phyloP scores from a whole-genome alignment of 1,140 invertebrate genomes.

The Lepidotrigona ventralis region DNA sequence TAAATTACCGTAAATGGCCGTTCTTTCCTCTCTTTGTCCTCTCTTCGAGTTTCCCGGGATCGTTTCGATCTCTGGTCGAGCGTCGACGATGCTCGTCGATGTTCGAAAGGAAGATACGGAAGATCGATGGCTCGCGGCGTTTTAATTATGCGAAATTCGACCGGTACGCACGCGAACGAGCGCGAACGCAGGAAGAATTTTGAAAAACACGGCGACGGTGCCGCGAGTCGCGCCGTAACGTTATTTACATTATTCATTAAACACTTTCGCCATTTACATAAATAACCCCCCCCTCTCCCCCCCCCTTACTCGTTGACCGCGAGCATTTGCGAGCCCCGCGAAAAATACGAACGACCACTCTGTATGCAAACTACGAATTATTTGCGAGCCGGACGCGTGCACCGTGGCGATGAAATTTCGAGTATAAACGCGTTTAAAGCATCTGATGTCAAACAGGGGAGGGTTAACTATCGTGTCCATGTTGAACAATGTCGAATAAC shows the following conservation, averaged over 20 bases:
- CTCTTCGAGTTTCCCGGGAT: not conserved
- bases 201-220: constrained; percentile 8
- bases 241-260: constrained; percentile 55
- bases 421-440: constrained; percentile 22
- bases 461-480: constrained; percentile 1
- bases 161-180: not conserved
- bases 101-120: not conserved
- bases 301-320: no score
- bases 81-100: not conserved
- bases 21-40: no score
- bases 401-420: constrained; percentile 10
- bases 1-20: not conserved
- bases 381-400: constrained; percentile 28
- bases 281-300: constrained; percentile 1
- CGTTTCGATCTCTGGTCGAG: no score
- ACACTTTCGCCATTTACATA: constrained; percentile 47
- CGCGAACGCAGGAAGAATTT: constrained; percentile 18
- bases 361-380: constrained; percentile 51
- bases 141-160: constrained; percentile 34
- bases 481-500: not conserved
- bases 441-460: not conserved
- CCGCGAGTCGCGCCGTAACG: not conserved
- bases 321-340: not conserved
- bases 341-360: constrained; percentile 42
- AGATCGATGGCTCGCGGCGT: not conserved